Percentiles rank a stretch among this genome's conserved stretches.
phyloP scores from a whole-genome alignment of 2,888 invertebrate species.

The Apotomis betuletana region DNA sequence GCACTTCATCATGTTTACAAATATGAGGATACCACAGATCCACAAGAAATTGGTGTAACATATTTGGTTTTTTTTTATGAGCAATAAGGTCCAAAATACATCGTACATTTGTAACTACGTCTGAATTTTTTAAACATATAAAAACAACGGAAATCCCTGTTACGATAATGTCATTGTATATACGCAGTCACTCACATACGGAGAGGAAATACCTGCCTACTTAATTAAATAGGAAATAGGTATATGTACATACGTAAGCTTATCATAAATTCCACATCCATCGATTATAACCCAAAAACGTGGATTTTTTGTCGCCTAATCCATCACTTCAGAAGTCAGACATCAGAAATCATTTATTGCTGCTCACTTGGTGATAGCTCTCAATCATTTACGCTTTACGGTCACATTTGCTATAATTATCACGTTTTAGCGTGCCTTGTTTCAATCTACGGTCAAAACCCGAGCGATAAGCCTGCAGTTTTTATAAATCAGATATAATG shows the following conservation, averaged over 20 bases:
- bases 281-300: slow-evolving; percentile 13
- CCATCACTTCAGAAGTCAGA: no score
- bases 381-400: slow-evolving; percentile 2
- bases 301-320: background rate
- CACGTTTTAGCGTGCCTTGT: slow-evolving; percentile 2
- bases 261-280: slow-evolving; percentile 16
- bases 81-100: no score
- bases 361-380: background rate
- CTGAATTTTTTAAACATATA: slow-evolving; percentile 13
- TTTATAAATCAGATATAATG: no score
- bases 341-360: background rate
- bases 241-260: no score
- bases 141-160: slow-evolving; percentile 4
- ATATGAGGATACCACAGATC: no score
- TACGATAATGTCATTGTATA: slow-evolving; percentile 2
- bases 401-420: slow-evolving; percentile 2
- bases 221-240: no score
- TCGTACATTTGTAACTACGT: background rate
- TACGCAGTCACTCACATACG: background rate
- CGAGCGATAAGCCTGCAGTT: slow-evolving; percentile 11
- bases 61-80: no score
- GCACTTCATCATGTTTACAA: no score
- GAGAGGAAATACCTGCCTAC: background rate
- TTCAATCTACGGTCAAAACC: slow-evolving; percentile 11
- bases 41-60: no score